These are phyloP conservation scores for Chrysolina americana DNA, from an alignment of 2,888 invertebrate species.

Conservation along the genomic window DNA sequence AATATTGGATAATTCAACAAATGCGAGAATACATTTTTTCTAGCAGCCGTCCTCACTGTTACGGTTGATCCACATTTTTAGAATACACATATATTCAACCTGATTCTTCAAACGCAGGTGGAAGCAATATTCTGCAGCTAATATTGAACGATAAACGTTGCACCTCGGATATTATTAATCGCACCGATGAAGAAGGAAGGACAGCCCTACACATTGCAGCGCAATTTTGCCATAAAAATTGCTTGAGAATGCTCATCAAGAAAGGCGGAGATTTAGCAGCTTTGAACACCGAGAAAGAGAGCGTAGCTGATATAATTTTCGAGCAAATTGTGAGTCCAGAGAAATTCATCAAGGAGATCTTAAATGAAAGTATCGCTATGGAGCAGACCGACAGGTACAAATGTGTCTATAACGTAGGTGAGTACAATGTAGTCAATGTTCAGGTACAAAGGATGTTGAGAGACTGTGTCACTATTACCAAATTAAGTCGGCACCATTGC, in stretches of 20 bases:
- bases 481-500: too few relatives aligned
- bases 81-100: neutral
- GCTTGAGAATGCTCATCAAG: constrained; percentile 69
- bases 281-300: constrained; percentile 63
- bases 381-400: constrained; percentile 59
- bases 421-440: constrained; percentile 50
- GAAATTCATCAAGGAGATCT: constrained; percentile 63
- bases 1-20: too few relatives aligned
- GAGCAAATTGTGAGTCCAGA: constrained; percentile 64
- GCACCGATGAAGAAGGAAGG: constrained; percentile 63
- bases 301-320: constrained; percentile 67
- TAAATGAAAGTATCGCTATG: constrained; percentile 62
- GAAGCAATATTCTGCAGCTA: constrained; percentile 55
- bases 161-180: constrained; percentile 56
- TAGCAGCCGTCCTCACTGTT: too few relatives aligned
- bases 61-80: too few relatives aligned
- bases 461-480: too few relatives aligned
- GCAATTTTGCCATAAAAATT: constrained; percentile 70
- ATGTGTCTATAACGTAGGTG: constrained; percentile 55
- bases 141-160: constrained; percentile 57
- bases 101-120: constrained; percentile 51
- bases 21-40: too few relatives aligned
- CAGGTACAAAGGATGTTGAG: too few relatives aligned
- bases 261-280: constrained; percentile 63
- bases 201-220: constrained; percentile 74